A percentile compares a stretch with the other conserved stretches of the same genome.
These are phyloP conservation scores for Rhinopithecus roxellana DNA, from an alignment of 2,113 vertebrate genomes.

Conservation along the genomic window DNA sequence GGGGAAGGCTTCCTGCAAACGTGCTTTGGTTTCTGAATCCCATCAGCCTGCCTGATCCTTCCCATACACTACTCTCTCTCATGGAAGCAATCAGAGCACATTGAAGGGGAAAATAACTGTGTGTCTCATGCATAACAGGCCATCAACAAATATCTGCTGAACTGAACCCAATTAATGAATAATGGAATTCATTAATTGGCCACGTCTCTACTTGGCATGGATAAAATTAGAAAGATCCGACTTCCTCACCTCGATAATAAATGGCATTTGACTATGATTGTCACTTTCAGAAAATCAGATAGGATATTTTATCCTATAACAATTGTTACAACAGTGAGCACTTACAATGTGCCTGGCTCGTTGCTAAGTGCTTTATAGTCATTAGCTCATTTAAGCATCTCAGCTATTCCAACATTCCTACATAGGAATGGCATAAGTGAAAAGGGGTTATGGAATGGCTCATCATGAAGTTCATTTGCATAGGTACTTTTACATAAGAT, in stretches of 20 bases:
- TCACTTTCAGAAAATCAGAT: neutral
- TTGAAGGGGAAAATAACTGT: neutral
- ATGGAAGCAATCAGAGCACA: neutral
- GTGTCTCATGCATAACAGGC: neutral
- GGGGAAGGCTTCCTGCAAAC: neutral
- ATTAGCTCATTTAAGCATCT: neutral
- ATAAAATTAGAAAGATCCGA: neutral
- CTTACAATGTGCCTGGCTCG: neutral
- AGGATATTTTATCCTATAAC: neutral
- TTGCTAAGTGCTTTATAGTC: neutral
- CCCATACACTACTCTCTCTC: neutral
- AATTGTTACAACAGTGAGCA: neutral
- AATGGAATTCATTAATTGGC: neutral
- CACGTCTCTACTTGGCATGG: neutral
- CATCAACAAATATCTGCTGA: neutral
- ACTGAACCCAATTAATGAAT: neutral
- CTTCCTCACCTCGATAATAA: neutral
- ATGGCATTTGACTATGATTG: neutral
- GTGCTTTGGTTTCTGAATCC: neutral
- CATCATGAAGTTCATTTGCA: neutral
- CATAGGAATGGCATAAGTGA: neutral
- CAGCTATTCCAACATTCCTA: neutral
- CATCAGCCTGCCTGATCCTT: neutral
- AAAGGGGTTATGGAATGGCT: neutral
- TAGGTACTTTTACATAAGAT: neutral